These are phyloP conservation scores for Macropis europaea DNA, from an alignment of 2,888 invertebrate species.

Conservation along the genomic window DNA sequence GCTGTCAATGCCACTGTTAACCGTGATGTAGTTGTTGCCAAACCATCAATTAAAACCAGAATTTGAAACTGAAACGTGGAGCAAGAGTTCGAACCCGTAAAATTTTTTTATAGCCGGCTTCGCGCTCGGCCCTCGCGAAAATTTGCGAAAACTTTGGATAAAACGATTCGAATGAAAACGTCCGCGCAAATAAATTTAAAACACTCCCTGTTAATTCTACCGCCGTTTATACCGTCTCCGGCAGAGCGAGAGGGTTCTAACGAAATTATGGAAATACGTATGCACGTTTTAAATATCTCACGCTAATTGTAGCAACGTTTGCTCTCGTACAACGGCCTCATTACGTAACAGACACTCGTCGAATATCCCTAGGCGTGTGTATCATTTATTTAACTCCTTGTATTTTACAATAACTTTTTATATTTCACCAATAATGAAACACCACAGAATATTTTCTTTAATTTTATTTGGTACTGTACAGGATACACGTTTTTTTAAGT, in stretches of 20 bases:
- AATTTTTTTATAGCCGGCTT: no score
- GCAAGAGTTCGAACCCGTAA: no score
- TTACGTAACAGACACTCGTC: constrained; percentile 8
- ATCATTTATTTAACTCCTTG: not conserved
- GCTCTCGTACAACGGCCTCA: constrained; percentile 3
- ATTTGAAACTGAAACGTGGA: no score
- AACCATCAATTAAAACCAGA: no score
- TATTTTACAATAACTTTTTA: not conserved
- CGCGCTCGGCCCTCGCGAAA: no score
- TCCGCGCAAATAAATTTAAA: constrained; percentile 18
- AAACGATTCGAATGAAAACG: no score
- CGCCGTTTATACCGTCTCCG: constrained; percentile 4
- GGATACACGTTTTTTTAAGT: no score
- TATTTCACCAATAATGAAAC: not conserved
- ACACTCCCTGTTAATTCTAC: constrained; percentile 15
- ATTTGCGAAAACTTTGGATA: no score
- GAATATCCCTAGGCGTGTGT: not conserved
- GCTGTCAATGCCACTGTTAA: no score
- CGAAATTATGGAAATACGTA: not conserved
- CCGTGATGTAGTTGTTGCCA: no score
- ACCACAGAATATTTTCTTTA: no score
- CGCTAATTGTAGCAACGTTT: constrained; percentile 35
- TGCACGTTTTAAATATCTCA: constrained; percentile 37
- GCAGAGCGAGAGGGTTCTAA: not conserved
- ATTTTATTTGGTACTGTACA: no score